phyloP scores from a whole-genome alignment of 2,888 invertebrate species.

The Brenthis ino region DNA sequence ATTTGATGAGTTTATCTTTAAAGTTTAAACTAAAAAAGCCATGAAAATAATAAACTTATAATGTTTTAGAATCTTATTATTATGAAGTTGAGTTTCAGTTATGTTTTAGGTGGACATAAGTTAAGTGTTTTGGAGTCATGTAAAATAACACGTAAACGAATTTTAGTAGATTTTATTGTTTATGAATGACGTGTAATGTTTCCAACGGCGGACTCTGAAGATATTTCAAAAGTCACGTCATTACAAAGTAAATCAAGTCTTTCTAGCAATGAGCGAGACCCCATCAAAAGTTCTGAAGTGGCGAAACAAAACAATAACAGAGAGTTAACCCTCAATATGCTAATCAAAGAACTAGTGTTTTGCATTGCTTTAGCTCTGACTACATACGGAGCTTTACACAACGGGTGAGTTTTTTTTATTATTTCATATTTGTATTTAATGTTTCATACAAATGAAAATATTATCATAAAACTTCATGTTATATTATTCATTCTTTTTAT shows the following conservation, averaged over 20 bases:
- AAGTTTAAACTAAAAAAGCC: neutral
- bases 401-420: conserved; percentile 81
- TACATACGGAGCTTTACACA: conserved; percentile 87
- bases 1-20: neutral
- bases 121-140: conserved; percentile 53
- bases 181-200: conserved; percentile 82
- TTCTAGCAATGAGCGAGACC: conserved; percentile 70
- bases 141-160: conserved; percentile 50
- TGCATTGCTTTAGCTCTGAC: conserved; percentile 85
- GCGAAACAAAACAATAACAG: conserved; percentile 62
- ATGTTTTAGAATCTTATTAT: conserved; percentile 31
- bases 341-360: conserved; percentile 85
- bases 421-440: neutral
- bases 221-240: conserved; percentile 76
- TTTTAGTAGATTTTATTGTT: conserved; percentile 54
- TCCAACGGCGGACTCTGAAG: conserved; percentile 76
- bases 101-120: conserved; percentile 39
- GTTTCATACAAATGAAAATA: neutral
- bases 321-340: conserved; percentile 77
- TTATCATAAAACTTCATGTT: neutral
- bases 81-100: conserved; percentile 38
- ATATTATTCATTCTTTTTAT: conserved; percentile 13
- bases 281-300: conserved; percentile 60
- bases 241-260: conserved; percentile 58
- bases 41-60: conserved; percentile 3